Evolutionary conservation across 2,888 invertebrate genomes (phyloP), one percentile per base, ranked within the genome.

Genomic region (Ametastegia equiseti): DNA sequence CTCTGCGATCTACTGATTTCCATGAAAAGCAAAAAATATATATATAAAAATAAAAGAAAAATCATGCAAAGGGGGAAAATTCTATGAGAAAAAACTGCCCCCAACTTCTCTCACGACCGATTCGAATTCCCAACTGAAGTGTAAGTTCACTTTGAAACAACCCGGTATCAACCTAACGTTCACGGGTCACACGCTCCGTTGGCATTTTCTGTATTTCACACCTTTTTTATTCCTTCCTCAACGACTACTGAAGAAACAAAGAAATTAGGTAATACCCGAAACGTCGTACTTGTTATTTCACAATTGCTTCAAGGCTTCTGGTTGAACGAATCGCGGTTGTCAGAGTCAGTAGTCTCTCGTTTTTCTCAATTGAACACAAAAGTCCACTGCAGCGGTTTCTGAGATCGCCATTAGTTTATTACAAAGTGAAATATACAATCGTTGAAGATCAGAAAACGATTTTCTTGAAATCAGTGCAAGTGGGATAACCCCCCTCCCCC

Each of bases 391-490:
- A n/a, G n/a, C n/a, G n/a, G n/a, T n/a, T n/a, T n/a, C n/a, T n/a
- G n/a, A n/a, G n/a, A n/a, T n/a, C 19, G 11, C 33, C 30, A 23
- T 1, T 13, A 63, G 11, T 42, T 42, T 3, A 65, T 36, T 65
- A 23, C 69, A 19, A 71, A 50, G n/a, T 36, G n/a, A 27, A 27
- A 80, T 36, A 42, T 33, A 54, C 50, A 54, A 47, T 67, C 83
- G 71, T 73, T 63, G 77, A 75, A 81, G 67, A 81, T 83, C 82
- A 77, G 82, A 80, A 81, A 82, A 79, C 83, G 83, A 83, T 84
- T 82, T 84, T 81, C 81, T 81, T 78, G 80, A 80, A 84, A 82
- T 82, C 83, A 81, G 81, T 69, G 50, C 19, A 30, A 69, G 36
- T 50, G 15, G 80, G 39, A 69, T 60, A 80, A 69, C 15, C 39